Base-by-base conservation (phyloP, 2,113 vertebrate genomes). In the Bubo blakistoni region DNA sequence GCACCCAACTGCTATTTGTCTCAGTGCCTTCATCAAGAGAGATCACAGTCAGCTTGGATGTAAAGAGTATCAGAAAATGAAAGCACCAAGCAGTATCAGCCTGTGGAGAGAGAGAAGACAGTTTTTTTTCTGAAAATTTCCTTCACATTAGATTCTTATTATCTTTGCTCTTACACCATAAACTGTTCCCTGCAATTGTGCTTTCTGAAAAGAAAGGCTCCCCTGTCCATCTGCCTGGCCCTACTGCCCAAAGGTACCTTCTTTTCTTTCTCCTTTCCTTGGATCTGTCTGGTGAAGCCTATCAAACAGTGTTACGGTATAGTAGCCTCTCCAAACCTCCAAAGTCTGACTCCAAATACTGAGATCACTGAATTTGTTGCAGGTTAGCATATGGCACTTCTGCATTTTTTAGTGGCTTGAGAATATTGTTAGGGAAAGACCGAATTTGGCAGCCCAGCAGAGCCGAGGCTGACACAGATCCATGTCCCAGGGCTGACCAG, bases 151-250 rank as follows among this genome's bases (percentile, higher is more conserved):
- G 38, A 38, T 92, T 91, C 88, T 73, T 92, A 61, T 58, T 97
- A 88, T 94, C 77, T 91, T 94, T 96, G 65, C 47, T 94, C 83
- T 96, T 95, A 30, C 77, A 81, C 73, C 61, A 76, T 94, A 81
- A 92, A 77, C 70, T 61, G 34, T 77, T 94, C 66, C 2, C 34
- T 91, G 57, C 61, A 89, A 91, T 86, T 96, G 83, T 91, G 76
- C 36, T 90, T 90, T 46, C 44, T 71, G 77, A 86, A 88, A 81
- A 96, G 74, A 90, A 80, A 93, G 52, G 38, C 79, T 93, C 38
- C 79, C 38, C n/a, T 77, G 67, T 96, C 82, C 88, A 70, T 85
- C 46, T 92, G 52, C 76, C 81, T 93, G 71, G 16, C 77, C 79
- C 61, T 15, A 19, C 59, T 90, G 42, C 78, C 79, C 78, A 72